Evolutionary conservation across 1,140 invertebrate species (phyloP), one percentile per base, ranked within the genome.

Genomic region (Cardiocondyla obscurior): DNA sequence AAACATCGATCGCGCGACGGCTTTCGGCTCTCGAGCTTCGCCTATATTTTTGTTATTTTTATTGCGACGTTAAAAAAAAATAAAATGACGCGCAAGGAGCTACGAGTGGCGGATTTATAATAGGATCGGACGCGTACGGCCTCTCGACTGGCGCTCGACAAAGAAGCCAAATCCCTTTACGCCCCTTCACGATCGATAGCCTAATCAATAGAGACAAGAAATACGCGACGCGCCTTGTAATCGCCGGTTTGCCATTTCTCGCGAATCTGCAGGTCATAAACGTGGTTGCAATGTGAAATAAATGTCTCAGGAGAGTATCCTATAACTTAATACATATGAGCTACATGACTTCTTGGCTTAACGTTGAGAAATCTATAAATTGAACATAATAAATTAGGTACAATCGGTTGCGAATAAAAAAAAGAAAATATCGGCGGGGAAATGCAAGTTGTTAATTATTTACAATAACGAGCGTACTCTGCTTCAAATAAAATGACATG

Each of bases 111-210:
- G 58, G 67, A 88, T 90, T 90, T 88, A 83, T 90, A 90, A 90
- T 88, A 85, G 83, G 89, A 90, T 90, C 88, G 14, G 39, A 87
- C 87, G 90, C 81, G 85, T 90, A 90, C 57, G 89, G 89, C 88
- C 87, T 90, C 87, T 83, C 82, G 76, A 73, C 60, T 81, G 74
- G 85, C 33, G 60, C 44, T 55, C 76, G 65, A 62, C 64, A 62
- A 83, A 70, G 87, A 84, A 90, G 89, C 86, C 79, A 87, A n/a
- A 88, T 74, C 83, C 69, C 51, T 85, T 85, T 84, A 77, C 53
- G 53, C 33, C 42, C 58, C 42, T 76, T 28, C 76, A 49, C 81
- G 55, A 70, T 81, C 72, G 53, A 51, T 85, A 77, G 74, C 46
- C 49, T 84, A 84, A 90, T 90, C 86, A 72, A 86, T 89, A 88